Conservation (phyloP, 2,888 invertebrate species). For the Calephelis perditalis region DNA sequence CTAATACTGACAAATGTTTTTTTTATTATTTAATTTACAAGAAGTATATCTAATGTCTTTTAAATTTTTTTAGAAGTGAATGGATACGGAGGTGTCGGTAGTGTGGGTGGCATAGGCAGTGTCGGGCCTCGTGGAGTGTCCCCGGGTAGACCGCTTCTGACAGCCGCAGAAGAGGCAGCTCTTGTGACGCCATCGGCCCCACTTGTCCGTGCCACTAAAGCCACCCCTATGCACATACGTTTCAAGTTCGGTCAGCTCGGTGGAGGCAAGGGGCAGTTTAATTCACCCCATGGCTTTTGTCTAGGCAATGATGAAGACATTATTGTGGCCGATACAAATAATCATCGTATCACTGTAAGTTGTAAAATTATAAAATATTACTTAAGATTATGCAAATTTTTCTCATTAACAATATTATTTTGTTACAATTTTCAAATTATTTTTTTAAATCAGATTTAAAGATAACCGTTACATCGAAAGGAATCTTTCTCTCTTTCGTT, state of each 20-base stretch:
- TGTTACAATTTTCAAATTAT: too few relatives aligned
- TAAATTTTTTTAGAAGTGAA: conserved; percentile 56
- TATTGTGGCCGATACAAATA: conserved; percentile 97
- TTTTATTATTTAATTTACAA: not conserved
- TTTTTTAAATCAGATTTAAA: too few relatives aligned
- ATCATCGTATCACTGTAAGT: conserved; percentile 93
- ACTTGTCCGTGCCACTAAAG: conserved; percentile 82
- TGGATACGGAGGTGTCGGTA: conserved; percentile 63
- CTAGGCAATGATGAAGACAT: conserved; percentile 96
- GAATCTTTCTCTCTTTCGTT: too few relatives aligned
- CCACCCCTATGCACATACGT: conserved; percentile 91
- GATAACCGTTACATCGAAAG: too few relatives aligned
- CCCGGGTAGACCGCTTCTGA: conserved; percentile 61
- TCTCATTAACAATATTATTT: too few relatives aligned
- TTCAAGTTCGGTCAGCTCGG: conserved; percentile 97
- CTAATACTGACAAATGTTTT: too few relatives aligned
- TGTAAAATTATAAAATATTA: not conserved
- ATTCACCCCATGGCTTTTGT: conserved; percentile 98
- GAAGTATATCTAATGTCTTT: not conserved
- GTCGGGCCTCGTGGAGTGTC: conserved; percentile 75
- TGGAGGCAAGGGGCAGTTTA: conserved; percentile 95
- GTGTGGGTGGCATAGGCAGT: conserved; percentile 64
- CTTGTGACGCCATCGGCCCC: conserved; percentile 70
- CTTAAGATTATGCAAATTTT: not conserved
- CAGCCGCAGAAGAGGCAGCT: conserved; percentile 66